Conservation (phyloP, 1,140 invertebrate species). For the Agrilus planipennis region DNA sequence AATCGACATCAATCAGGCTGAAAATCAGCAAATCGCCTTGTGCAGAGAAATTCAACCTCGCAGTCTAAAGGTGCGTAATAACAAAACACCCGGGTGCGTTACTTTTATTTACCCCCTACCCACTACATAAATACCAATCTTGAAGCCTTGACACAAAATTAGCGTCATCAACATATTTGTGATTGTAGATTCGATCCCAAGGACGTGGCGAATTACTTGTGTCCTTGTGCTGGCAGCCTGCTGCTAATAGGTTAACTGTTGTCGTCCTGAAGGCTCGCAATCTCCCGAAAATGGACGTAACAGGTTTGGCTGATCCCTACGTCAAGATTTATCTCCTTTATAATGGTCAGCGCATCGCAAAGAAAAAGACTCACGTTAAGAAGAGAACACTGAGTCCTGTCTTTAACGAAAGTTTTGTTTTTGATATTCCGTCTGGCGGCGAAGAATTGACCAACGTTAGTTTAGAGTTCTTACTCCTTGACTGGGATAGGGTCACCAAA, state of each 20-base stretch:
- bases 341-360: slow-evolving; percentile 93
- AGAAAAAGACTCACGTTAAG: slow-evolving; percentile 99
- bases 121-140: too few relatives aligned
- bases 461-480: slow-evolving; percentile 84
- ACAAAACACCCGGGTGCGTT: not conserved
- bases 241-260: slow-evolving; percentile 75
- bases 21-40: slow-evolving; percentile 63
- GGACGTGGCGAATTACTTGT: slow-evolving; percentile 83
- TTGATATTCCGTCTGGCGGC: slow-evolving; percentile 63
- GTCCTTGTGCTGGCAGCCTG: slow-evolving; percentile 89
- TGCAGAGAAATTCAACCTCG: slow-evolving; percentile 76
- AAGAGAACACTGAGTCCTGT: slow-evolving; percentile 95
- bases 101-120: too few relatives aligned
- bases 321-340: slow-evolving; percentile 92
- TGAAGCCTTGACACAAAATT: too few relatives aligned
- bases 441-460: slow-evolving; percentile 81
- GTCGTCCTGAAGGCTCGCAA: slow-evolving; percentile 89
- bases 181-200: slow-evolving; percentile 66
- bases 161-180: not conserved
- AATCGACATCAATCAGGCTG: slow-evolving; percentile 66
- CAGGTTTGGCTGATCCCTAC: slow-evolving; percentile 84
- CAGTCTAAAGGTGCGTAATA: slow-evolving; percentile 61
- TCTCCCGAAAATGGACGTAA: slow-evolving; percentile 90
- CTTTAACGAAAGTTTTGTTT: slow-evolving; percentile 95
- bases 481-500: slow-evolving; percentile 96